Evolutionary conservation across 92 coral and sea anemone genomes (phyloP).

Genomic region (Pocillopora meandrina): DNA sequence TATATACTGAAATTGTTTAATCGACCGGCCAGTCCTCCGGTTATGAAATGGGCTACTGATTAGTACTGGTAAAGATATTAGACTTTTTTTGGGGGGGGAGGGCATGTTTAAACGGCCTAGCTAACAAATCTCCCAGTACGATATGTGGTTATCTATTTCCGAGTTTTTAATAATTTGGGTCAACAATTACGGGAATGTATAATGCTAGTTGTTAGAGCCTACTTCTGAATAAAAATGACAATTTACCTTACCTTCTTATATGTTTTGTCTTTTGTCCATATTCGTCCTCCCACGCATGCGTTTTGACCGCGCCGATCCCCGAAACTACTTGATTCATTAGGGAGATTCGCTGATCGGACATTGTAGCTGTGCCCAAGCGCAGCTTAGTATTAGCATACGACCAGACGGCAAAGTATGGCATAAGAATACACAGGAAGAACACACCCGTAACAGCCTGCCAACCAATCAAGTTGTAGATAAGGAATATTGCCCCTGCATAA

Average conservation of each 20-base stretch:
- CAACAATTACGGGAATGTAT: too few species aligned
- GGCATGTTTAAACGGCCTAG: too few species aligned
- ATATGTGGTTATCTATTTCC: too few species aligned
- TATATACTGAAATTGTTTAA: too few species aligned
- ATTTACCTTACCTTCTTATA: background rate
- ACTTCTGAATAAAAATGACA: too few species aligned
- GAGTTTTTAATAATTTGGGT: too few species aligned
- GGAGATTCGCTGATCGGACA: slow-evolving; percentile 1
- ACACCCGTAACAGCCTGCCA: slow-evolving; percentile 11
- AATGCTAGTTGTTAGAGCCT: too few species aligned
- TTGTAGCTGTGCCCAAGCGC: background rate
- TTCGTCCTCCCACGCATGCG: slow-evolving; percentile 1
- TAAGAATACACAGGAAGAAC: background rate
- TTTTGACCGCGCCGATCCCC: background rate
- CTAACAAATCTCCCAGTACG: too few species aligned
- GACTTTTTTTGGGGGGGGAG: too few species aligned
- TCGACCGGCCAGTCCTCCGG: too few species aligned
- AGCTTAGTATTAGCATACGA: background rate
- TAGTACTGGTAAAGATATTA: too few species aligned
- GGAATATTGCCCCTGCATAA: background rate
- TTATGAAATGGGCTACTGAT: too few species aligned
- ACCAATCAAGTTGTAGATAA: background rate
- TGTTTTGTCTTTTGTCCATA: background rate
- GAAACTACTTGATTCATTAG: slow-evolving; percentile 6
- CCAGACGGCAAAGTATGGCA: background rate